These are phyloP conservation scores for Paralvinella palmiformis DNA, from an alignment of 1,140 invertebrate genomes.

Conservation along the genomic window DNA sequence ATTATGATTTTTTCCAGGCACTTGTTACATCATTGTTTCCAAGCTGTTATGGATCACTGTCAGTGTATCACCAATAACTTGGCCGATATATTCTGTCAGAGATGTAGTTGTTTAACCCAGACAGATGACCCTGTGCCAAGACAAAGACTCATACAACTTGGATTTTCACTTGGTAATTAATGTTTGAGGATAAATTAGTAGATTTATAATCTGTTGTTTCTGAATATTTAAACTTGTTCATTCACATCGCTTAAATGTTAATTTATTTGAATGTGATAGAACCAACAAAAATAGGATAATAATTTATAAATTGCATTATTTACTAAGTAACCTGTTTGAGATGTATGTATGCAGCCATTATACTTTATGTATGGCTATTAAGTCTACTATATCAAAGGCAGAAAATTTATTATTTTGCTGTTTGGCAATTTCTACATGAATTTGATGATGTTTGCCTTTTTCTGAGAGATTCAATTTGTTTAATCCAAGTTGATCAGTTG, in stretches of 20 bases:
- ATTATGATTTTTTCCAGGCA: conserved; percentile 33
- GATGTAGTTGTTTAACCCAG: conserved; percentile 19
- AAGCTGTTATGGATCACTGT: conserved; percentile 50
- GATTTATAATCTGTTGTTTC: background rate
- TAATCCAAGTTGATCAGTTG: no score
- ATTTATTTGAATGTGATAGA: no score
- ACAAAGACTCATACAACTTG: conserved; percentile 39
- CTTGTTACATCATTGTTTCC: conserved; percentile 49
- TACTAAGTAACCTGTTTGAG: no score
- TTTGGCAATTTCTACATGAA: no score
- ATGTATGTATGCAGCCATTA: no score
- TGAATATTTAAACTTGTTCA: background rate
- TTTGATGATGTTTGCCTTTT: no score
- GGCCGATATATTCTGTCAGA: conserved; percentile 33
- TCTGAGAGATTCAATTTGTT: no score
- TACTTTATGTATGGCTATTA: no score
- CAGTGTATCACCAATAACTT: conserved; percentile 32
- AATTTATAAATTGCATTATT: no score
- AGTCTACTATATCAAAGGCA: no score
- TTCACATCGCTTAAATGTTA: background rate
- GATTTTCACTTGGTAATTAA: conserved; percentile 41
- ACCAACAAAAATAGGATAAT: no score
- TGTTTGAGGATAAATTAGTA: background rate
- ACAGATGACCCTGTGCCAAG: conserved; percentile 20
- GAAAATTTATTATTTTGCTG: no score